Evolutionary conservation across 2,797 vertebrate species (phyloP), one percentile per base, ranked within the genome.

Genomic region (Thamnophis elegans): DNA sequence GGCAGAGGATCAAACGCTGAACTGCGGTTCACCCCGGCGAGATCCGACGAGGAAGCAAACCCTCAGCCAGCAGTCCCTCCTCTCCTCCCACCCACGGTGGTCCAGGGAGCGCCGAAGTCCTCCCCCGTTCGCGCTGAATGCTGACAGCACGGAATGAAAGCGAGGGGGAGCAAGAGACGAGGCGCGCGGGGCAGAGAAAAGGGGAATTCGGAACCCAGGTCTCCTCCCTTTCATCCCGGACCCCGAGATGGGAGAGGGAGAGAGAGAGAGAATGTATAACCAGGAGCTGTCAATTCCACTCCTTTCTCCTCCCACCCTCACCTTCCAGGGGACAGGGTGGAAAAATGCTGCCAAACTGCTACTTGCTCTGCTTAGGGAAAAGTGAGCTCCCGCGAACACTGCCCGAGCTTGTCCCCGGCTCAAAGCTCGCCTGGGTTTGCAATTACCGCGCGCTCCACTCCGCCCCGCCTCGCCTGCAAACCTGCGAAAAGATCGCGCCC

Each of bases 341-440:
- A 97, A 96, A 97, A 97, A 97, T 96, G 97, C 96, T 96, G 96
- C 96, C 95, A 95, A 95, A 95, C 96, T 26, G 96, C 97, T 96
- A 95, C 92, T 62, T 16, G 93, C 95, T 91, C 92, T 85, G 56
- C 28, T 28, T 5, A 26, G 12, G 25, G 58, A 65, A 13, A 28
- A 26, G 53, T 18, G 68, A 26, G 59, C 85, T 65, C 22, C 91
- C 22, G 36, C n/a, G 10, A 90, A 95, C 95, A 93, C 87, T 94
- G 96, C 94, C 96, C 93, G 93, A 94, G 96, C 97, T 94, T 97
- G 97, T 95, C 95, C 96, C 95, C 93, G 1, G 55, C 94, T 95
- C 96, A 92, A 93, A 92, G 92, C 96, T 94, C 88, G 95, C 94
- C 94, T 93, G 95, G 95, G 91, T 94, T 92, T 10, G 92, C 95